Conservation (phyloP, 1,140 invertebrate genomes). For the Drosophila ogumai region DNA sequence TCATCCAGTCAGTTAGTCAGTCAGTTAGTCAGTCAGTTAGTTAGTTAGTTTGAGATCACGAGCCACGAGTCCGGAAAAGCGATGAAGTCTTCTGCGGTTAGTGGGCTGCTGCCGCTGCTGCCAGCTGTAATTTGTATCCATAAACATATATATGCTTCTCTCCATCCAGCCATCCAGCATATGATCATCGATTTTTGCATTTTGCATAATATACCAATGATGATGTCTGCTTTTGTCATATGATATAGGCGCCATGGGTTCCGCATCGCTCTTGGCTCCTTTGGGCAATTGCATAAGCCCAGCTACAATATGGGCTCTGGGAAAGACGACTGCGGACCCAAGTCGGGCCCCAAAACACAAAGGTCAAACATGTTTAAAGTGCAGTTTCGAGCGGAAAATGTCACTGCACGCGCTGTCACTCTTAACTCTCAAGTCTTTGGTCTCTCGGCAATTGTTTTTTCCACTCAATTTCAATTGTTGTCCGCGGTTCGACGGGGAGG, state of each 20-base stretch:
- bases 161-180: conserved; percentile 2
- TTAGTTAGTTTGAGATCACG: conserved; percentile 53
- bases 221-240: conserved; percentile 48
- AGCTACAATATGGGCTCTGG: conserved; percentile 3
- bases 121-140: conserved; percentile 64
- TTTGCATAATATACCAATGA: conserved; percentile 65
- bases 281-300: conserved; percentile 41
- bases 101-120: conserved; percentile 56
- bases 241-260: conserved; percentile 54
- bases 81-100: conserved; percentile 78
- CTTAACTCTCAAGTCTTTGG: conserved; percentile 27
- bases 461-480: conserved; percentile 79
- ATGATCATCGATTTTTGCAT: conserved; percentile 63
- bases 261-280: conserved; percentile 47
- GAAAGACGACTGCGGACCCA: conserved; percentile 10
- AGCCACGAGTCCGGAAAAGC: conserved; percentile 46
- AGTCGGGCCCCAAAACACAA: conserved; percentile 37
- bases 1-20: conserved; percentile 34
- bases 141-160: conserved; percentile 41
- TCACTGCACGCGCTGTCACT: conserved; percentile 73
- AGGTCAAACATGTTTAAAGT: conserved; percentile 75
- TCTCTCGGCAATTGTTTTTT: conserved; percentile 59
- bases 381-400: conserved; percentile 68
- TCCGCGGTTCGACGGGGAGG: not conserved
- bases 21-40: conserved; percentile 28